Evolutionary conservation across 1,140 invertebrate species (phyloP).

Genomic region (Homalodisca vitripennis): DNA sequence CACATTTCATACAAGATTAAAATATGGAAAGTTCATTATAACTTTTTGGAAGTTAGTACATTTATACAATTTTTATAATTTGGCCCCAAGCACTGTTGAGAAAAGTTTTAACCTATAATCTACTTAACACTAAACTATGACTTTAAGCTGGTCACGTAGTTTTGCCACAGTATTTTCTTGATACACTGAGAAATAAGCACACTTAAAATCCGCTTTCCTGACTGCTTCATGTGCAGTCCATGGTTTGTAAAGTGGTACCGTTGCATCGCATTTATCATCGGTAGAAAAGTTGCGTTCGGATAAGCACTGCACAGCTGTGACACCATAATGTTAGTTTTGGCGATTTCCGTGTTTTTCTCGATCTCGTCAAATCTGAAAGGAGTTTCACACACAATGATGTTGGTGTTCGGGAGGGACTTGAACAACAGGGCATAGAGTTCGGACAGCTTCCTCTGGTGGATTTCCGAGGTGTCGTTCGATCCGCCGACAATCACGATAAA

Average conservation of each 20-base stretch:
- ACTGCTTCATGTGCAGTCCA: constrained; percentile 13
- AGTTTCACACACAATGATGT: constrained; percentile 17
- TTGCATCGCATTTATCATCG: constrained; percentile 12
- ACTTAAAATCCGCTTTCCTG: constrained; percentile 14
- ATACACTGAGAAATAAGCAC: not conserved
- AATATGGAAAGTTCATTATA: too few species aligned
- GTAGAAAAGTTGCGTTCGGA: constrained; percentile 9
- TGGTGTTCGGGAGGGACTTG: not conserved
- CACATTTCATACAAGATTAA: too few species aligned
- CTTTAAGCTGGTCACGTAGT: not conserved
- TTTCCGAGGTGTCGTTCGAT: constrained; percentile 9
- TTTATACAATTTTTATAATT: too few species aligned
- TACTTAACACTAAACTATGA: too few species aligned
- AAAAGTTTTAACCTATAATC: too few species aligned
- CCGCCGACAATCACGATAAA: constrained; percentile 15
- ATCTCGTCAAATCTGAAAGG: constrained; percentile 1
- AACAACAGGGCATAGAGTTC: not conserved
- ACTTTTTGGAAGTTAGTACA: too few species aligned
- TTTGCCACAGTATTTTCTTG: not conserved
- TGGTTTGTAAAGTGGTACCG: constrained; percentile 4
- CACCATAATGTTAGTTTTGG: constrained; percentile 11
- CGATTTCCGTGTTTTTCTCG: constrained; percentile 16
- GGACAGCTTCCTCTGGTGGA: constrained; percentile 3
- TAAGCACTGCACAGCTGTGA: constrained; percentile 4
- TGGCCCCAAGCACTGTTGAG: too few species aligned